phyloP scores from a whole-genome alignment of 2,888 invertebrate species.

The Caenorhabditis sp. region DNA sequence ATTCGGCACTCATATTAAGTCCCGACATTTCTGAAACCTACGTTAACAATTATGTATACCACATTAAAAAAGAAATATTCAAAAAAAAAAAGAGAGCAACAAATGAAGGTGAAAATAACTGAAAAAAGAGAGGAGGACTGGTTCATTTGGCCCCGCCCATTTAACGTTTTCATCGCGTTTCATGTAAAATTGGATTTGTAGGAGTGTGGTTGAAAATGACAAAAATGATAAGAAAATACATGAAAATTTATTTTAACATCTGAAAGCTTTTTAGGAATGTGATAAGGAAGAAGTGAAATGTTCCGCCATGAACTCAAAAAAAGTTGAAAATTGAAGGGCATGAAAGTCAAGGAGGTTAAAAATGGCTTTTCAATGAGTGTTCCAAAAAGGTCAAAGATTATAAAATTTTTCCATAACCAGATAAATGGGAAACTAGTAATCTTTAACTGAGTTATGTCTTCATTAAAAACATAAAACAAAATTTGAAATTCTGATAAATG shows the following conservation, averaged over 20 bases:
- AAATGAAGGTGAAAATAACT: not conserved
- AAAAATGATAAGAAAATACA: not conserved
- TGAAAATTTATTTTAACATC: not conserved
- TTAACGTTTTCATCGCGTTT: not conserved
- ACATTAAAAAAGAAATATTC: not conserved
- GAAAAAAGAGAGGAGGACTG: not conserved
- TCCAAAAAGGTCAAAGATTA: too few species aligned
- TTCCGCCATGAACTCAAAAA: too few species aligned
- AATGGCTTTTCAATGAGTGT: too few species aligned
- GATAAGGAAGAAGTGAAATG: too few species aligned
- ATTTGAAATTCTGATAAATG: too few species aligned
- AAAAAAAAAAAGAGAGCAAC: not conserved
- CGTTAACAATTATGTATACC: not conserved
- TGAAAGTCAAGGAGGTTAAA: too few species aligned
- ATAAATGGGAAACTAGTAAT: too few species aligned
- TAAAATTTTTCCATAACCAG: too few species aligned
- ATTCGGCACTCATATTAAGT: conserved; percentile 30
- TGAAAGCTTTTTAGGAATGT: too few species aligned
- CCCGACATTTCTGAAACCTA: conserved; percentile 4
- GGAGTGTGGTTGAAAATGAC: not conserved
- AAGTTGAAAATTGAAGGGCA: too few species aligned
- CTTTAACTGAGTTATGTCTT: too few species aligned
- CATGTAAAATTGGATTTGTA: not conserved
- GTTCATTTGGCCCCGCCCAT: not conserved
- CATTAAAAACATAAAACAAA: too few species aligned